Evolutionary conservation across 1,140 invertebrate species (phyloP).

Genomic region (Atopsyche davidsoni): DNA sequence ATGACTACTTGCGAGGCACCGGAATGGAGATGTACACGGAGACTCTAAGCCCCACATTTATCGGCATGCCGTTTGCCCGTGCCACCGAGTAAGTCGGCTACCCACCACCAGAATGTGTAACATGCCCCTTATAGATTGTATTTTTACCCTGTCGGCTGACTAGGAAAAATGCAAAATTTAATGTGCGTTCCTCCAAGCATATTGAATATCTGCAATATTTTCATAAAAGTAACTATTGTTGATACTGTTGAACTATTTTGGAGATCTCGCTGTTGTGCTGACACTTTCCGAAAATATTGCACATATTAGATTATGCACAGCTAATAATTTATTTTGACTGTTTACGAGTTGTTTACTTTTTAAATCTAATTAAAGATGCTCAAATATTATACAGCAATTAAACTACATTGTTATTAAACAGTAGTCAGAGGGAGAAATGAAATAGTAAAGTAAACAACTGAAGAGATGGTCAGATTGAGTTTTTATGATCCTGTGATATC

Average conservation of each 20-base stretch:
- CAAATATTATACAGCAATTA: too few species aligned
- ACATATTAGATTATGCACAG: too few species aligned
- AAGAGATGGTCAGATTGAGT: background rate
- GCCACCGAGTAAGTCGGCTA: slow-evolving; percentile 91
- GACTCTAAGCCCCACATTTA: slow-evolving; percentile 92
- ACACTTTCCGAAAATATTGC: too few species aligned
- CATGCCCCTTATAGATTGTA: slow-evolving; percentile 6
- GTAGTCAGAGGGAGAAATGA: too few species aligned
- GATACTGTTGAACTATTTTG: too few species aligned
- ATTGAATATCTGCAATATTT: too few species aligned
- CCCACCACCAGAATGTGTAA: slow-evolving; percentile 13
- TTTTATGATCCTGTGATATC: background rate
- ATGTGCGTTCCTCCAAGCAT: slow-evolving; percentile 10
- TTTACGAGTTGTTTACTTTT: too few species aligned
- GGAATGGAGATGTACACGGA: slow-evolving; percentile 99
- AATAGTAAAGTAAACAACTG: background rate
- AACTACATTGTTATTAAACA: too few species aligned
- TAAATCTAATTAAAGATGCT: too few species aligned
- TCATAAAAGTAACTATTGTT: too few species aligned
- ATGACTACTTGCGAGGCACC: slow-evolving; percentile 96
- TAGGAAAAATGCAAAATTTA: slow-evolving; percentile 4
- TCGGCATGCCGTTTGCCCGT: slow-evolving; percentile 94
- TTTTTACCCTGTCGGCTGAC: background rate
- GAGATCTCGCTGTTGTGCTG: too few species aligned
- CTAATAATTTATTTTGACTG: too few species aligned